phyloP scores from a whole-genome alignment of 2,888 invertebrate species.

The Bellardia pandia region DNA sequence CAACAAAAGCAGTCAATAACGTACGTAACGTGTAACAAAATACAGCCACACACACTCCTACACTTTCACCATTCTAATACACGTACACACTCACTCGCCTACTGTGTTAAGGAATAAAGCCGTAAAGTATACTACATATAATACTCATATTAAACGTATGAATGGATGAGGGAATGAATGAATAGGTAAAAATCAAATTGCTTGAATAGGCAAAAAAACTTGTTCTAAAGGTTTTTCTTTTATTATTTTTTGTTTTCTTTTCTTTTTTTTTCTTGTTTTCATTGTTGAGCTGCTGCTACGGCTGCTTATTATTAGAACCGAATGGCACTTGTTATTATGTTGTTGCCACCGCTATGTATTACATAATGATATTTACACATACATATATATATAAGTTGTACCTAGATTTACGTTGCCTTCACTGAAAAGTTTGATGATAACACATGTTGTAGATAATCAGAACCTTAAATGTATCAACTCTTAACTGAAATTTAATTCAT shows the following conservation, averaged over 20 bases:
- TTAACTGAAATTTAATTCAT: too few relatives aligned
- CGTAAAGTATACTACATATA: constrained; percentile 14
- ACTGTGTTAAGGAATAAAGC: constrained; percentile 49
- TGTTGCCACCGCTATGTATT: constrained; percentile 7
- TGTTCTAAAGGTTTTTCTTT: constrained; percentile 51
- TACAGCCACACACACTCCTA: background rate
- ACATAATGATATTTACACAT: background rate
- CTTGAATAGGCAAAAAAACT: constrained; percentile 74
- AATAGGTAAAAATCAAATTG: constrained; percentile 80
- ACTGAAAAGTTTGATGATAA: constrained; percentile 25
- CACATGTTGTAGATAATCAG: background rate
- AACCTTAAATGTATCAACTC: too few relatives aligned
- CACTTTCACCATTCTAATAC: background rate
- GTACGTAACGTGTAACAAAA: constrained; percentile 45
- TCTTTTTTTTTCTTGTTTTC: background rate
- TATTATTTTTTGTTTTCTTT: background rate
- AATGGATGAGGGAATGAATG: constrained; percentile 74
- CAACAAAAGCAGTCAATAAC: constrained; percentile 77
- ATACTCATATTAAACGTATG: constrained; percentile 40
- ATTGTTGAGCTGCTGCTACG: constrained; percentile 42
- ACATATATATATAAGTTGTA: background rate
- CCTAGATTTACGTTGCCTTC: background rate
- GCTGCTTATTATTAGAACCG: constrained; percentile 54
- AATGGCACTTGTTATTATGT: constrained; percentile 58
- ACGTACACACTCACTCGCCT: background rate